Conservation (phyloP, 2,888 invertebrate genomes). For the Agonopterix heracliana region DNA sequence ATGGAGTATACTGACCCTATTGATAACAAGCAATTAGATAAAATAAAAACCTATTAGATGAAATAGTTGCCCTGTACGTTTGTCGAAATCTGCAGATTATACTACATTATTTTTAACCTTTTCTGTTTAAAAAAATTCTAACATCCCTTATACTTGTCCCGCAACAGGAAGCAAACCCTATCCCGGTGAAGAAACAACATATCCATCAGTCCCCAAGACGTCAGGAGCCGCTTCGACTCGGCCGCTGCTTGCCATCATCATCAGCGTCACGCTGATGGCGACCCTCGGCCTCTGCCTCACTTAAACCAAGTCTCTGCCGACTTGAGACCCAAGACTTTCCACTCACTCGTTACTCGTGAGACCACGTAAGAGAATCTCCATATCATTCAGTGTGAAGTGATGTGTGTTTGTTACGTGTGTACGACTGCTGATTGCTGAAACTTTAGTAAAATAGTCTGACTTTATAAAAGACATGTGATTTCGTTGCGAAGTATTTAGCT, state of each 20-base stretch:
- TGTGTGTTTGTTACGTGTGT: constrained; percentile 24
- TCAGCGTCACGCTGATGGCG: constrained; percentile 25
- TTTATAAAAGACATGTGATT: constrained; percentile 33
- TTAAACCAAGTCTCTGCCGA: constrained; percentile 22
- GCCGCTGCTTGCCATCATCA: constrained; percentile 23
- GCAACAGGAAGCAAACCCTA: background rate
- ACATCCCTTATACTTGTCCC: no score
- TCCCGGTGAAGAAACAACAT: constrained; percentile 35
- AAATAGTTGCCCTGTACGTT: no score
- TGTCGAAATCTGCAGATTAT: no score
- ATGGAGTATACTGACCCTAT: no score
- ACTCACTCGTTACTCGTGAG: constrained; percentile 18
- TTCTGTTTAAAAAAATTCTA: no score
- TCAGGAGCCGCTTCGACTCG: constrained; percentile 28
- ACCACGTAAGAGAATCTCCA: constrained; percentile 38
- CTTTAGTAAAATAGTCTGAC: constrained; percentile 23
- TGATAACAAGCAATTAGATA: no score
- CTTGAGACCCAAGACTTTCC: constrained; percentile 21
- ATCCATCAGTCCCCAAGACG: constrained; percentile 45
- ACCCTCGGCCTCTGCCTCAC: constrained; percentile 28
- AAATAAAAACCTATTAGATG: no score
- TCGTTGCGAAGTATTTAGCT: constrained; percentile 13
- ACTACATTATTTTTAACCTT: no score
- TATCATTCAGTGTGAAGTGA: constrained; percentile 41
- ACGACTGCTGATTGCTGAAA: constrained; percentile 17